These are phyloP conservation scores for Drosophila rhopaloa DNA, from an alignment of 1,140 invertebrate genomes.

Conservation along the genomic window DNA sequence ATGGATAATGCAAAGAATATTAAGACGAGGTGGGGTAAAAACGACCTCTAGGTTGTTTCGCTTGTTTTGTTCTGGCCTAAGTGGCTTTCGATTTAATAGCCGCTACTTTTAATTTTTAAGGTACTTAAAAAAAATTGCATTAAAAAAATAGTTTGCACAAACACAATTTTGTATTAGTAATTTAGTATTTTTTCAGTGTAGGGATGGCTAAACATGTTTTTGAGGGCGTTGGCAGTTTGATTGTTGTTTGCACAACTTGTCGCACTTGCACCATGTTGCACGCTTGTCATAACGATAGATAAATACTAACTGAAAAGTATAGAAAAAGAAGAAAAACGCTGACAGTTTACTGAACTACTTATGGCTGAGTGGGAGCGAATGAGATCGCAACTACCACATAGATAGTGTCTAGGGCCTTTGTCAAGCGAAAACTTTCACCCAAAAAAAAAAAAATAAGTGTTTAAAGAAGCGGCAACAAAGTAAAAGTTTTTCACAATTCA, in stretches of 20 bases:
- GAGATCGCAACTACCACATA: constrained; percentile 15
- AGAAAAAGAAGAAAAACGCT: constrained; percentile 14
- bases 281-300: constrained; percentile 74
- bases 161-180: too few species aligned
- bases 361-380: constrained; percentile 6
- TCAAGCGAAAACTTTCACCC: constrained; percentile 46
- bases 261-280: constrained; percentile 65
- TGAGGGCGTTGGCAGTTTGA: constrained; percentile 74
- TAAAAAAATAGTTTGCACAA: too few species aligned
- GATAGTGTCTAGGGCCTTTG: constrained; percentile 42
- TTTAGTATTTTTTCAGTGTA: constrained; percentile 9
- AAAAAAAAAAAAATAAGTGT: constrained; percentile 34
- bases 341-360: constrained; percentile 36
- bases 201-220: constrained; percentile 28
- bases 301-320: constrained; percentile 65
- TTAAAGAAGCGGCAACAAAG: constrained; percentile 52
- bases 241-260: constrained; percentile 79
- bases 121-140: too few species aligned
- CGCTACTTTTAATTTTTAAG: too few species aligned
- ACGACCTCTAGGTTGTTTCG: too few species aligned
- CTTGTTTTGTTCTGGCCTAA: too few species aligned
- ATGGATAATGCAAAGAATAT: too few species aligned
- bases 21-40: too few species aligned
- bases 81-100: too few species aligned
- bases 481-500: constrained; percentile 54